Evolutionary conservation across 1,140 invertebrate species (phyloP).

Genomic region (Drosophila subobscura): DNA sequence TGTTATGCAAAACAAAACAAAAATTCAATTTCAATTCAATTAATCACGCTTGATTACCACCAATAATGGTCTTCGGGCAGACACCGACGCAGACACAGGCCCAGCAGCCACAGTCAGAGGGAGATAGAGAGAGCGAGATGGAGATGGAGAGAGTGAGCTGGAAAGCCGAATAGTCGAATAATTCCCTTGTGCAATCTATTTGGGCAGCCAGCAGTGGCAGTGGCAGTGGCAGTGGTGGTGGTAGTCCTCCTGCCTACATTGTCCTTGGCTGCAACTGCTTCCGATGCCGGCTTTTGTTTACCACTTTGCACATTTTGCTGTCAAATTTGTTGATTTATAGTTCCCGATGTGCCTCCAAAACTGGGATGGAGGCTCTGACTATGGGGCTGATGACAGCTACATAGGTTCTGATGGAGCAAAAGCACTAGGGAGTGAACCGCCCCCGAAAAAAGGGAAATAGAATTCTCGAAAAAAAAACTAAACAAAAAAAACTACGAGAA

Average conservation of each 20-base stretch:
- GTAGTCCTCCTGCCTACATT: slow-evolving; percentile 25
- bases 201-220: slow-evolving; percentile 14
- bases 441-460: slow-evolving; percentile 3
- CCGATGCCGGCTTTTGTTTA: slow-evolving; percentile 56
- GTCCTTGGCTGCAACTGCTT: slow-evolving; percentile 57
- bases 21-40: slow-evolving; percentile 65
- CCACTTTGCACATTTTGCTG: slow-evolving; percentile 72
- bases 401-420: slow-evolving; percentile 9
- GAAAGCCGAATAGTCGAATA: slow-evolving; percentile 4
- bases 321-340: slow-evolving; percentile 75
- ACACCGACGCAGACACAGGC: too few species aligned
- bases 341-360: slow-evolving; percentile 42
- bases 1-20: slow-evolving; percentile 60
- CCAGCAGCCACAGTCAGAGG: slow-evolving; percentile 14
- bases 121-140: slow-evolving; percentile 2
- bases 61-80: slow-evolving; percentile 43
- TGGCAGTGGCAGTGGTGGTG: slow-evolving; percentile 27
- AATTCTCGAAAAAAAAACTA: slow-evolving; percentile 29
- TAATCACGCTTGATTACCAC: slow-evolving; percentile 67
- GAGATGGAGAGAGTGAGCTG: slow-evolving; percentile 24
- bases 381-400: slow-evolving; percentile 23
- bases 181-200: too few species aligned
- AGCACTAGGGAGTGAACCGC: background rate
- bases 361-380: background rate
- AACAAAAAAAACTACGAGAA: slow-evolving; percentile 28